Evolutionary conservation across 1,140 invertebrate species (phyloP).

Genomic region (Dolichoris vasculosae): DNA sequence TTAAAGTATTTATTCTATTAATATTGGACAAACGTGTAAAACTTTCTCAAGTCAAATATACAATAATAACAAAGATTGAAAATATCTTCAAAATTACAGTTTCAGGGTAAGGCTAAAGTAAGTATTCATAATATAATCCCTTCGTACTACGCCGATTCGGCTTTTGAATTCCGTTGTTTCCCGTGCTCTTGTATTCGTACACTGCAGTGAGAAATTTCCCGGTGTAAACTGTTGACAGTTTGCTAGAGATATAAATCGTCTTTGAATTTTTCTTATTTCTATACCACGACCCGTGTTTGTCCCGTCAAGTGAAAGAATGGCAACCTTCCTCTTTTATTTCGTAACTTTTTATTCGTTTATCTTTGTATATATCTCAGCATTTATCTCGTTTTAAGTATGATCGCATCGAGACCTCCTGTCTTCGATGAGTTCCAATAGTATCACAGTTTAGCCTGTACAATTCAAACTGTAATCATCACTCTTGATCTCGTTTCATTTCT

Average conservation of each 20-base stretch:
- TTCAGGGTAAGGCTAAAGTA: no score
- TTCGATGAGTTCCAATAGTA: slow-evolving; percentile 8
- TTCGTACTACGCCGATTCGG: not conserved
- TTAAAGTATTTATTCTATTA: no score
- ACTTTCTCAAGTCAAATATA: no score
- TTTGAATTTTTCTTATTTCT: slow-evolving; percentile 12
- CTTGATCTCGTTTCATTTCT: not conserved
- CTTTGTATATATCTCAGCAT: slow-evolving; percentile 22
- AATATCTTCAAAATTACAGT: no score
- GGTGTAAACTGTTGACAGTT: not conserved
- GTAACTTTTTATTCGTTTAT: not conserved
- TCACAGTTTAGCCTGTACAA: not conserved
- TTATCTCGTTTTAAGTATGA: slow-evolving; percentile 9
- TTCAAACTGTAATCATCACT: slow-evolving; percentile 1
- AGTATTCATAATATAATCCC: not conserved
- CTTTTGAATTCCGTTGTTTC: slow-evolving; percentile 20
- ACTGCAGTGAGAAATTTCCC: slow-evolving; percentile 1
- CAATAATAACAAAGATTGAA: no score
- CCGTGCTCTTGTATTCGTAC: not conserved
- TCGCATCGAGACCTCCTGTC: not conserved
- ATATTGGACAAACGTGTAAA: no score
- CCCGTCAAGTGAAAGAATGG: not conserved
- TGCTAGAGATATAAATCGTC: slow-evolving; percentile 33
- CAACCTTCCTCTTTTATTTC: not conserved
- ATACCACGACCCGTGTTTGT: not conserved